A percentile compares a stretch with the other conserved stretches of the same genome.
These are phyloP conservation scores for Euschistus heros DNA, from an alignment of 1,140 invertebrate genomes.

Conservation along the genomic window DNA sequence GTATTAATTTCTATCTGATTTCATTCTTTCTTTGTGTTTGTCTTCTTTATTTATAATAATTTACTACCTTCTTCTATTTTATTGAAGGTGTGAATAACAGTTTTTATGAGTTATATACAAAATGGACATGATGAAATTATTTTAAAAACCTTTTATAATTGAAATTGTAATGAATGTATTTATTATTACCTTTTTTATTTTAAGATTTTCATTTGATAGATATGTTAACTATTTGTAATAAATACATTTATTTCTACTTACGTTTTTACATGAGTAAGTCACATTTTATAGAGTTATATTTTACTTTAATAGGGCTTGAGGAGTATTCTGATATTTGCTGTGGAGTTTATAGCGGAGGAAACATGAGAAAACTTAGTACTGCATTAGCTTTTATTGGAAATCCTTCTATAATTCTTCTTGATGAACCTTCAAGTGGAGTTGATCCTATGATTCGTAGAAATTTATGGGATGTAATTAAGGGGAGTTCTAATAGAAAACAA, in stretches of 20 bases:
- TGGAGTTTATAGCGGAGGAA: conserved; percentile 63
- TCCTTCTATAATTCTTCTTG: conserved; percentile 77
- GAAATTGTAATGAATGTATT: too few relatives aligned
- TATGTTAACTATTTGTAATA: not conserved
- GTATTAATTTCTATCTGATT: too few relatives aligned
- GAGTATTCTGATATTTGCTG: conserved; percentile 27
- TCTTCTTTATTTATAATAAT: too few relatives aligned
- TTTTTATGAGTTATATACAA: too few relatives aligned
- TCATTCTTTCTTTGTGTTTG: too few relatives aligned
- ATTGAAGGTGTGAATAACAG: too few relatives aligned
- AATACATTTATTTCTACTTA: not conserved
- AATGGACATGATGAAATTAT: too few relatives aligned
- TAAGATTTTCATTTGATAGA: not conserved
- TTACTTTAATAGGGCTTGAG: conserved; percentile 22
- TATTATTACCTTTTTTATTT: too few relatives aligned
- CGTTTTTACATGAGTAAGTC: conserved; percentile 4
- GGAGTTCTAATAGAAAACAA: conserved; percentile 46
- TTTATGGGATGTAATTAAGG: conserved; percentile 63
- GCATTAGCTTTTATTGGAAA: conserved; percentile 88
- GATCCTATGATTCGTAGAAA: conserved; percentile 64
- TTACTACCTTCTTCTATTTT: too few relatives aligned
- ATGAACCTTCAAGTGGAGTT: conserved; percentile 71
- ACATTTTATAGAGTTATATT: conserved; percentile 8
- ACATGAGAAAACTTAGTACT: conserved; percentile 88
- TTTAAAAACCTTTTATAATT: too few relatives aligned